These are phyloP conservation scores for Acronicta aceris DNA, from an alignment of 2,888 invertebrate species.

Conservation along the genomic window DNA sequence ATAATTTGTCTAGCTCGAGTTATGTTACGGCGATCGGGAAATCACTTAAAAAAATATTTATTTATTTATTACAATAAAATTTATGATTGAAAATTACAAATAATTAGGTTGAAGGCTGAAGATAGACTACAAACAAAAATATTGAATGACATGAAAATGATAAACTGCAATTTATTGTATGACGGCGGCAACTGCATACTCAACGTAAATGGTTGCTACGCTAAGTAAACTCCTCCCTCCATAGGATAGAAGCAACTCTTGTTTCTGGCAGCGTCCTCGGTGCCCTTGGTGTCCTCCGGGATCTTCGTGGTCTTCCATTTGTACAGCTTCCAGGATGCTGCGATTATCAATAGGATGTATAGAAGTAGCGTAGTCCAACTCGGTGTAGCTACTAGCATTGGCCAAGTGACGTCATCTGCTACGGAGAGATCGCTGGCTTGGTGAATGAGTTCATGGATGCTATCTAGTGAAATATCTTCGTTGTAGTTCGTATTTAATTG, in stretches of 20 bases:
- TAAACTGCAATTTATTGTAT: background rate
- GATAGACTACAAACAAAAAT: too few species aligned
- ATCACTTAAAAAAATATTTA: background rate
- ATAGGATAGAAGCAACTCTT: too few species aligned
- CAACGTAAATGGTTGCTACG: too few species aligned
- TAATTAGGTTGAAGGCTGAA: background rate
- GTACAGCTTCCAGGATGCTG: too few species aligned
- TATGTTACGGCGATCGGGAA: background rate
- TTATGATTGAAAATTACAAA: background rate
- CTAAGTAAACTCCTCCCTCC: too few species aligned
- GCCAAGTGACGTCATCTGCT: background rate
- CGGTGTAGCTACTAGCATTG: background rate
- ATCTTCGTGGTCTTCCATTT: too few species aligned
- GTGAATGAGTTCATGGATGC: constrained; percentile 11
- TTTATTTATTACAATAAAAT: background rate
- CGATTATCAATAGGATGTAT: too few species aligned
- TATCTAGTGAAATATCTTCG: constrained; percentile 15
- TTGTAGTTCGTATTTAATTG: constrained; percentile 2
- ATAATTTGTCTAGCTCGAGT: too few species aligned
- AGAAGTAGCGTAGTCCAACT: too few species aligned
- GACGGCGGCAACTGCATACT: background rate
- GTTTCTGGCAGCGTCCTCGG: too few species aligned
- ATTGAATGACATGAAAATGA: background rate
- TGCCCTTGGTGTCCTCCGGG: too few species aligned
- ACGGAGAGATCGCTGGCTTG: background rate